phyloP scores from a whole-genome alignment of 2,797 vertebrate genomes.

The Amazonetta brasiliensis region DNA sequence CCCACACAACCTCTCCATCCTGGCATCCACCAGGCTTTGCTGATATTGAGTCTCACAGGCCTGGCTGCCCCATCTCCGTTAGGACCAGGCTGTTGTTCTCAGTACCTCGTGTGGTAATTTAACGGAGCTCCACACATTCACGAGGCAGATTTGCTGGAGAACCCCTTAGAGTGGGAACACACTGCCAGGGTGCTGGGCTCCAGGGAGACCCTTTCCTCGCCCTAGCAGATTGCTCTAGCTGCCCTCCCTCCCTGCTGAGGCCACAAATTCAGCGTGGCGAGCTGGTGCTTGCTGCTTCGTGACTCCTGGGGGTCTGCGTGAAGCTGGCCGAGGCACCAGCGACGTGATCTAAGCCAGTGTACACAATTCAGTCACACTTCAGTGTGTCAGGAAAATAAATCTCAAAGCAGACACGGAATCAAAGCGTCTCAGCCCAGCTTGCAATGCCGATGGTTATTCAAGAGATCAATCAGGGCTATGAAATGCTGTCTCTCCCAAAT shows the following conservation, averaged over 20 bases:
- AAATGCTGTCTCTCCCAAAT: conserved; percentile 28
- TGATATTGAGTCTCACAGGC: background rate
- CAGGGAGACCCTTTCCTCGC: background rate
- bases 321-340: accelerated
- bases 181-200: accelerated
- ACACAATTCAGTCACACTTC: background rate
- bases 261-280: accelerated
- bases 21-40: background rate
- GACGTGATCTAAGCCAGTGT: background rate
- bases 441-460: background rate
- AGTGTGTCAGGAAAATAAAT: background rate
- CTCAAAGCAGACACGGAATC: background rate
- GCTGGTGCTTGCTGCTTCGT: background rate
- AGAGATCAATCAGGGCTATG: conserved; percentile 32
- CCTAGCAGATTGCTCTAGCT: background rate
- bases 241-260: background rate
- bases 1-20: background rate
- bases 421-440: background rate
- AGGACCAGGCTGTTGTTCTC: background rate
- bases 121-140: background rate
- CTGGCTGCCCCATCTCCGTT: background rate
- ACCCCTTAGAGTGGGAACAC: background rate
- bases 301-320: background rate
- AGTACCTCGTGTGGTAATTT: background rate
- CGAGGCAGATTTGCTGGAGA: background rate